A percentile compares a stretch with the other conserved stretches of the same genome.
phyloP scores from a whole-genome alignment of 92 coral and sea anemone genomes.

The Nematostella vectensis region DNA sequence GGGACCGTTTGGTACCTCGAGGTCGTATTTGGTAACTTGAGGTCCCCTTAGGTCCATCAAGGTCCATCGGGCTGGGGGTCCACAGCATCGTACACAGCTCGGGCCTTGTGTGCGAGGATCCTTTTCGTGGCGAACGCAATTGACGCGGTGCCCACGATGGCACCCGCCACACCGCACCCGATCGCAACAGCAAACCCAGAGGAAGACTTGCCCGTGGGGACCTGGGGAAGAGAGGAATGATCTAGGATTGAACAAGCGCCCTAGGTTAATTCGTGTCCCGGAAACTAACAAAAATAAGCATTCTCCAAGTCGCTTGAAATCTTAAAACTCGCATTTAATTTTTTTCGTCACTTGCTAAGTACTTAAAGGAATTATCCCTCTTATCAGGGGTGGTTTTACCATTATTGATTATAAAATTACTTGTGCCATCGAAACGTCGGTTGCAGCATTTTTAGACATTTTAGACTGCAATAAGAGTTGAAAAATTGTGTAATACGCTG shows the following conservation, averaged over 20 bases:
- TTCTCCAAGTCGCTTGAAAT: not conserved
- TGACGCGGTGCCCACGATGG: constrained; percentile 95
- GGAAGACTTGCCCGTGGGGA: constrained; percentile 76
- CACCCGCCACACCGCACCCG: constrained; percentile 98
- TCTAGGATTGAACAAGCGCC: too few relatives aligned
- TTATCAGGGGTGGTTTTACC: too few relatives aligned
- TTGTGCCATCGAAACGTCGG: too few relatives aligned
- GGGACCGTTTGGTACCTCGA: constrained; percentile 5
- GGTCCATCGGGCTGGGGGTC: constrained; percentile 87
- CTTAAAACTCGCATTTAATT: not conserved
- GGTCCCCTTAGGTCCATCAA: constrained; percentile 17
- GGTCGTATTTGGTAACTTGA: too few relatives aligned
- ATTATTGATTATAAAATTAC: too few relatives aligned
- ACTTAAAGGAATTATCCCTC: too few relatives aligned
- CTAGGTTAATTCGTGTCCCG: not conserved
- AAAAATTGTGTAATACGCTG: too few relatives aligned
- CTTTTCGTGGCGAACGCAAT: constrained; percentile 95
- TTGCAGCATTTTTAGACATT: too few relatives aligned
- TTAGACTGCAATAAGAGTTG: too few relatives aligned
- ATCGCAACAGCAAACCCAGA: constrained; percentile 98
- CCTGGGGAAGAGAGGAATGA: constrained; percentile 22
- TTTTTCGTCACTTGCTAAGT: too few relatives aligned
- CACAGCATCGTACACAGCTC: constrained; percentile 67
- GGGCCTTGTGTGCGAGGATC: constrained; percentile 85
- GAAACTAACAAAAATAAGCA: not conserved